Evolutionary conservation across 2,888 invertebrate genomes (phyloP).

Genomic region (Galerucella pusilla): DNA sequence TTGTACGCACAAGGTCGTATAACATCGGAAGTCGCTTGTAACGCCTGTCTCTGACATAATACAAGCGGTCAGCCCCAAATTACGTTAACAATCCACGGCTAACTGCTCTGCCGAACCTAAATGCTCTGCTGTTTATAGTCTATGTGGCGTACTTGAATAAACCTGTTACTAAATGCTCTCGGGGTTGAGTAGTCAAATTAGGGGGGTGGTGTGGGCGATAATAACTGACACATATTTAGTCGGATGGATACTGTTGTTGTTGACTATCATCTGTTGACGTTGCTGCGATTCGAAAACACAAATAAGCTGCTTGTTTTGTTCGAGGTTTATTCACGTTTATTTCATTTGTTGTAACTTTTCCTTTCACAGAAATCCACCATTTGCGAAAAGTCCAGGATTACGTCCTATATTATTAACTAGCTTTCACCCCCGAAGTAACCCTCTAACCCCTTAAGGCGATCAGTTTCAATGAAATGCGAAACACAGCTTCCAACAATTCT

Average conservation of each 20-base stretch:
- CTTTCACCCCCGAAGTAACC: no score
- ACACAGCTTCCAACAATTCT: no score
- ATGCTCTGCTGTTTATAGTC: conserved; percentile 50
- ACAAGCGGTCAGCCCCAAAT: conserved; percentile 53
- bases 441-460: no score
- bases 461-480: no score
- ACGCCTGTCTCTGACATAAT: conserved; percentile 57
- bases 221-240: not conserved
- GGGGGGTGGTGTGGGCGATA: not conserved
- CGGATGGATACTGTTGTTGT: not conserved
- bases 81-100: conserved; percentile 53
- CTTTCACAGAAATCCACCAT: no score
- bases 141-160: conserved; percentile 24
- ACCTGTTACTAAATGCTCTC: conserved; percentile 12
- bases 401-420: no score
- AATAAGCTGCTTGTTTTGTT: no score
- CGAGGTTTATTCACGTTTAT: no score
- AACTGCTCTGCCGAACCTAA: conserved; percentile 50
- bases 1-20: conserved; percentile 50
- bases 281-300: no score
- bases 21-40: conserved; percentile 58
- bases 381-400: no score
- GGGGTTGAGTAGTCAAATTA: conserved; percentile 5
- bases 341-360: no score
- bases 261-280: not conserved